These are phyloP conservation scores for Ictalurus punctatus DNA, from an alignment of 2,113 vertebrate genomes.

Conservation along the genomic window DNA sequence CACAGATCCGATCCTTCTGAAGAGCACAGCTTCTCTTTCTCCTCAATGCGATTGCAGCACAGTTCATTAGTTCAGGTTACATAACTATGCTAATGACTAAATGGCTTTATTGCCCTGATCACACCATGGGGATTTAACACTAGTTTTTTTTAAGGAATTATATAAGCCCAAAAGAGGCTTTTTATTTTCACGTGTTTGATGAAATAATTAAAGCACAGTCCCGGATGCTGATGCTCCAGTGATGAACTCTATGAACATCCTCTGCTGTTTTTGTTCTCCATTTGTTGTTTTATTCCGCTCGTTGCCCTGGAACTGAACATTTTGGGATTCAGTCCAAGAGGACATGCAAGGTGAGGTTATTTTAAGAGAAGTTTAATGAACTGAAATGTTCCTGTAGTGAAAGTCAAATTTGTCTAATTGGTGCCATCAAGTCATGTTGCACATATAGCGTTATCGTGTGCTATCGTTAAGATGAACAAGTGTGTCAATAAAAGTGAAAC, in stretches of 20 bases:
- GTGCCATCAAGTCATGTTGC: not conserved
- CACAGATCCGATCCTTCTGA: conserved; percentile 7
- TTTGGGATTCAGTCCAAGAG: conserved; percentile 15
- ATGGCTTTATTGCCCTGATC: conserved; percentile 53
- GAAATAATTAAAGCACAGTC: conserved; percentile 49
- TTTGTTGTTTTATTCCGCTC: conserved; percentile 27
- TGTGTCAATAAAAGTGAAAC: not conserved
- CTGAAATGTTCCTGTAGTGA: not conserved
- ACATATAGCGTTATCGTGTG: not conserved
- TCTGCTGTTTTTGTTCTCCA: not conserved
- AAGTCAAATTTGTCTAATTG: not conserved
- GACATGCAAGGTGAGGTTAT: conserved; percentile 15
- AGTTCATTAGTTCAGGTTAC: conserved; percentile 58
- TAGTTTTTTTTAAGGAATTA: conserved; percentile 32
- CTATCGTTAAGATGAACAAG: not conserved
- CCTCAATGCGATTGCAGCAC: conserved; percentile 34
- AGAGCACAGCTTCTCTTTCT: conserved; percentile 22
- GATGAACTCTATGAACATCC: conserved; percentile 22
- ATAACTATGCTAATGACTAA: conserved; percentile 57
- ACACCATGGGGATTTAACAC: conserved; percentile 44
- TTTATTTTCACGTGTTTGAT: conserved; percentile 48
- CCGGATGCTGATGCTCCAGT: conserved; percentile 1
- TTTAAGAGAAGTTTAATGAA: not conserved
- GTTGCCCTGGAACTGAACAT: conserved; percentile 12
- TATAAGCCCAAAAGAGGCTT: conserved; percentile 36